Evolutionary conservation across 2,888 invertebrate species (phyloP).

Genomic region (Tetanocera ferruginea): DNA sequence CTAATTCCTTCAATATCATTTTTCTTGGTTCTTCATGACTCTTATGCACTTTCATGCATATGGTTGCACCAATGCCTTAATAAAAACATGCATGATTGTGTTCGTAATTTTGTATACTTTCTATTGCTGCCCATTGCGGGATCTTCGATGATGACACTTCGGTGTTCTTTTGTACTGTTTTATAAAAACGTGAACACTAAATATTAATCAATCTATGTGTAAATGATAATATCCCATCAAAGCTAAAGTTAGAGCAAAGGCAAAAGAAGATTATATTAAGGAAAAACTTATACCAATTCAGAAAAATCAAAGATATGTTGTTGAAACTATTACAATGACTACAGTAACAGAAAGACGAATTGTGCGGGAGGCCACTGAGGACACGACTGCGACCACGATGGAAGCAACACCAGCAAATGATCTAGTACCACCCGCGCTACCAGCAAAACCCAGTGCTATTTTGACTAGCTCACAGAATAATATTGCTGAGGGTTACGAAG

Average conservation of each 20-base stretch:
- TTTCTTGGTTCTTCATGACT: too few species aligned
- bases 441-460: conserved; percentile 48
- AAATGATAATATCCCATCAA: not conserved
- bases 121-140: conserved; percentile 20
- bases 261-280: conserved; percentile 39
- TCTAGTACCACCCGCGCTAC: conserved; percentile 47
- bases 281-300: conserved; percentile 31
- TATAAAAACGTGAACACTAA: not conserved
- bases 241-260: conserved; percentile 24
- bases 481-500: conserved; percentile 50
- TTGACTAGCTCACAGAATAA: conserved; percentile 1
- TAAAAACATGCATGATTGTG: conserved; percentile 15
- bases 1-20: too few species aligned
- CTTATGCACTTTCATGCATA: too few species aligned
- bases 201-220: not conserved
- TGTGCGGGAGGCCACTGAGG: conserved; percentile 69
- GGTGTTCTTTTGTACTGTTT: not conserved
- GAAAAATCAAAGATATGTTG: conserved; percentile 62
- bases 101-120: conserved; percentile 23
- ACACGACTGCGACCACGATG: conserved; percentile 51
- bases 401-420: conserved; percentile 43
- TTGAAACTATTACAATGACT: conserved; percentile 62
- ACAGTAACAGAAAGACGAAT: conserved; percentile 77
- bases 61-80: not conserved
- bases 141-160: conserved; percentile 7